These are phyloP conservation scores for Halichondria panicea DNA, from an alignment of 37 sponge, comb jelly and placozoan species.

Conservation along the genomic window DNA sequence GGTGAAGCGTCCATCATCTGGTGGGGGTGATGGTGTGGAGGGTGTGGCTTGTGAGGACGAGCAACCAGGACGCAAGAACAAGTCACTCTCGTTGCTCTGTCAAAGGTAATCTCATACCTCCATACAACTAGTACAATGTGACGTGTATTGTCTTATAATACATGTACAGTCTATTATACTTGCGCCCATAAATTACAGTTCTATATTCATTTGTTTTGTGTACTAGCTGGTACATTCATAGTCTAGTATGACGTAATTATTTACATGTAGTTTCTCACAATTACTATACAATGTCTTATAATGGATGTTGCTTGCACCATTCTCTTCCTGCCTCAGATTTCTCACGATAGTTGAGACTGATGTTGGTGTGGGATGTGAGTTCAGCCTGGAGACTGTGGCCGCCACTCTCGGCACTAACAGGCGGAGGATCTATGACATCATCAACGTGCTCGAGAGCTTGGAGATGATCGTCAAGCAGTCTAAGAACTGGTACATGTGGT, in stretches of 20 bases:
- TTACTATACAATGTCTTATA: no score
- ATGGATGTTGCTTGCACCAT: no score
- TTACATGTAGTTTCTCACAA: no score
- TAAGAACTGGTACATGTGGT: conserved; percentile 88
- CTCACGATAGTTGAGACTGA: conserved; percentile 62
- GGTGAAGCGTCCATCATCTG: neutral
- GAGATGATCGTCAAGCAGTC: conserved; percentile 82
- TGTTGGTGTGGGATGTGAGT: conserved; percentile 54
- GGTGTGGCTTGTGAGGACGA: conserved; percentile 14
- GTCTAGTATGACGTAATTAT: neutral
- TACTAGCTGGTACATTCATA: neutral
- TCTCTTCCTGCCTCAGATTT: conserved; percentile 38
- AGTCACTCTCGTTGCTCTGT: conserved; percentile 78
- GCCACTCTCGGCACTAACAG: conserved; percentile 71
- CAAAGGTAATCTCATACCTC: conserved; percentile 48
- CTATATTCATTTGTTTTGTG: neutral
- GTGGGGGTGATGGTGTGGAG: neutral
- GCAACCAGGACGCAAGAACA: conserved; percentile 65
- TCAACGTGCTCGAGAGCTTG: conserved; percentile 90
- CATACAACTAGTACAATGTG: no score
- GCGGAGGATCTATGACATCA: conserved; percentile 88
- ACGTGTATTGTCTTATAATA: neutral
- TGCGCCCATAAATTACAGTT: neutral
- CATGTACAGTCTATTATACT: conserved; percentile 2
- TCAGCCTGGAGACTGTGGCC: conserved; percentile 73